A percentile compares a stretch with the other conserved stretches of the same genome.
These are phyloP conservation scores for Stercorarius parasiticus DNA, from an alignment of 2,113 vertebrate genomes.

Conservation along the genomic window DNA sequence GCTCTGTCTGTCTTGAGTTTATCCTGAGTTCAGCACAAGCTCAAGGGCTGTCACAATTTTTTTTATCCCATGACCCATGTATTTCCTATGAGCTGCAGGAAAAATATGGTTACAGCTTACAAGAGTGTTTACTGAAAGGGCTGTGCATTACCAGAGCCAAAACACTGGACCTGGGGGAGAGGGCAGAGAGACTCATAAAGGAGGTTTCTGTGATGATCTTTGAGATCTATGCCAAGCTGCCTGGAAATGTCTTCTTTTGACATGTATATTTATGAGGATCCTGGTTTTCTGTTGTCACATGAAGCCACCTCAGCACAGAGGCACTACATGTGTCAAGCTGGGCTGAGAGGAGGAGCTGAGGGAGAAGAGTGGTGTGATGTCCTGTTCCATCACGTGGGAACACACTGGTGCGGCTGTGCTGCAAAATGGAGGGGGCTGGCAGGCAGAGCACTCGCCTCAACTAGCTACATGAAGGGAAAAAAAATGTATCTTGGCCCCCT, in stretches of 20 bases:
- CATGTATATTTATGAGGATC: accelerated
- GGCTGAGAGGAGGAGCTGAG: neutral
- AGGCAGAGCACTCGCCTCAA: neutral
- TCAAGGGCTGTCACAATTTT: neutral
- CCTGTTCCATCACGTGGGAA: neutral
- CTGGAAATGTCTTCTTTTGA: neutral
- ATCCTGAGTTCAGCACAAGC: neutral
- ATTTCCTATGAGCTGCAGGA: neutral
- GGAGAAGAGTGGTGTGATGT: neutral
- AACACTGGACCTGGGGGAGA: neutral
- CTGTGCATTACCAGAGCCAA: neutral
- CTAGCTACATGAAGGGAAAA: neutral
- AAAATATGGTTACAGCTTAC: neutral
- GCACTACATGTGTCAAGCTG: neutral
- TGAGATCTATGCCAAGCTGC: neutral
- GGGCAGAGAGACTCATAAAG: neutral
- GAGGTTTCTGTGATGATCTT: neutral
- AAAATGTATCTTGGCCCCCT: neutral
- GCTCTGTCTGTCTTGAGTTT: neutral
- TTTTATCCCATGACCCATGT: neutral
- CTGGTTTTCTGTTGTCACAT: neutral
- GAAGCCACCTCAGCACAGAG: neutral
- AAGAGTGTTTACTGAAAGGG: neutral
- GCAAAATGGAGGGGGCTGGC: neutral
- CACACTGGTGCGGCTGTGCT: neutral